phyloP scores from a whole-genome alignment of 2,797 vertebrate species.

The Uromys caudimaculatus region DNA sequence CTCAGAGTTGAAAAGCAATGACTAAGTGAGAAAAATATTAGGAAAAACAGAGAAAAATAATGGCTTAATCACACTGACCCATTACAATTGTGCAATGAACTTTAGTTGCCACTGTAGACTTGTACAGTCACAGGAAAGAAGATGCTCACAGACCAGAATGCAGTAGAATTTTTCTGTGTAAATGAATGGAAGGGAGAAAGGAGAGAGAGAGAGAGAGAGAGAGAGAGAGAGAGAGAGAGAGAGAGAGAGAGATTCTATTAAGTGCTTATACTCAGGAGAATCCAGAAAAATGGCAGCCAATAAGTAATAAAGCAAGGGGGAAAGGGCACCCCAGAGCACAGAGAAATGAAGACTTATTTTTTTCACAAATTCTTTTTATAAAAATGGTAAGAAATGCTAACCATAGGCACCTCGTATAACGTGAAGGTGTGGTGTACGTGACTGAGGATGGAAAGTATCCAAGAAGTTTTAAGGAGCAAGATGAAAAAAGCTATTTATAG shows the following conservation, averaged over 20 bases:
- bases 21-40: not conserved
- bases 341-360: constrained; percentile 47
- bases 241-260: constrained; percentile 51
- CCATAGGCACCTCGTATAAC: not conserved
- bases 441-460: not conserved
- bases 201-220: constrained; percentile 38
- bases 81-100: not conserved
- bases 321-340: constrained; percentile 1
- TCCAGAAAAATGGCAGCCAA: not conserved
- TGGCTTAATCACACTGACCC: not conserved
- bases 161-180: constrained; percentile 7
- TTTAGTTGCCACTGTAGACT: not conserved
- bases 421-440: not conserved
- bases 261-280: constrained; percentile 40
- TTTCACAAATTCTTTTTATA: constrained; percentile 48
- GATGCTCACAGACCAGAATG: not conserved
- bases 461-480: not conserved
- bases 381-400: constrained; percentile 50
- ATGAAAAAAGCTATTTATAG: constrained; percentile 34
- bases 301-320: not conserved
- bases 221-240: not conserved
- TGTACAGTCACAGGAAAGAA: constrained; percentile 5
- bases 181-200: not conserved
- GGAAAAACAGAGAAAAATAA: not conserved
- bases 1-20: not conserved